Percentiles rank a stretch among this genome's conserved stretches.
These are phyloP conservation scores for Enteromius fasciolatus DNA, from an alignment of 2,797 vertebrate species.

Conservation along the genomic window DNA sequence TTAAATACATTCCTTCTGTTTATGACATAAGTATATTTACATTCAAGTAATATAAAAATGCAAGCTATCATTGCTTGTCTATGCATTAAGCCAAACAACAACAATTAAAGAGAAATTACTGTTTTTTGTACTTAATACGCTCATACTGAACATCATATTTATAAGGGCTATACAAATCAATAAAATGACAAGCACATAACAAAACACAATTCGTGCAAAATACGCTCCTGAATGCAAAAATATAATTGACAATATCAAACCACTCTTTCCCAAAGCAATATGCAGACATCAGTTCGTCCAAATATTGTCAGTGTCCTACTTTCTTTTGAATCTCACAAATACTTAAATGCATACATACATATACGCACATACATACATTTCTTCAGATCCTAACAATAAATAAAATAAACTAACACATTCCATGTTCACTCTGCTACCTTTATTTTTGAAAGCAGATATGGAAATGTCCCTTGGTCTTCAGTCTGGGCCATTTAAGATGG, in stretches of 20 bases:
- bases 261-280: constrained; percentile 30
- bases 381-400: constrained; percentile 20
- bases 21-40: constrained; percentile 40
- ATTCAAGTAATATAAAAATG: constrained; percentile 52
- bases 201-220: constrained; percentile 76
- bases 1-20: constrained; percentile 52
- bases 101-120: not conserved
- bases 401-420: constrained; percentile 2
- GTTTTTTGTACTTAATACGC: constrained; percentile 29
- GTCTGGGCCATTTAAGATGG: constrained; percentile 6
- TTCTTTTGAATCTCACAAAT: constrained; percentile 20
- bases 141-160: constrained; percentile 30
- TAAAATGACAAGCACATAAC: constrained; percentile 60
- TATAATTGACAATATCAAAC: constrained; percentile 8
- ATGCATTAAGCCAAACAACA: constrained; percentile 26
- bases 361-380: not conserved
- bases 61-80: constrained; percentile 34
- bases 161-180: constrained; percentile 14
- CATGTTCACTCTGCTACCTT: constrained; percentile 28
- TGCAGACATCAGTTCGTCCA: not conserved
- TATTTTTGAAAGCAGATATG: constrained; percentile 24
- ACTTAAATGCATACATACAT: not conserved
- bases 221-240: constrained; percentile 80
- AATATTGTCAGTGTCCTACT: constrained; percentile 5
- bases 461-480: constrained; percentile 24